Conservation (phyloP, 1,140 invertebrate species). For the Sitodiplosis mosellana region DNA sequence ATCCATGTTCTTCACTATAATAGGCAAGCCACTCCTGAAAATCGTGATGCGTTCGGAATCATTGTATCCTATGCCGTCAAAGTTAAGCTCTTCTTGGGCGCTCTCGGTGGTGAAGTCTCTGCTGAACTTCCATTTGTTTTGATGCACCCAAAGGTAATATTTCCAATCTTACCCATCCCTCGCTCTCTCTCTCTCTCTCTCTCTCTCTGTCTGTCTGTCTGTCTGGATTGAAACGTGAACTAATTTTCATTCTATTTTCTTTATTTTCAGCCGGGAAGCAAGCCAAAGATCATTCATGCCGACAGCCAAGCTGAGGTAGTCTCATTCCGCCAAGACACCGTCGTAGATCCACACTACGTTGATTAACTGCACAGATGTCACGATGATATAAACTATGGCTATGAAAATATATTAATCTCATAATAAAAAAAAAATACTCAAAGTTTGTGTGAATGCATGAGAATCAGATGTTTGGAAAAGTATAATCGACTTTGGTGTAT, state of each 20-base stretch:
- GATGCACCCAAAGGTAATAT: constrained; percentile 76
- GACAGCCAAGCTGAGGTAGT: constrained; percentile 44
- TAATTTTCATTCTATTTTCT: no score
- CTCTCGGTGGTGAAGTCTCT: constrained; percentile 78
- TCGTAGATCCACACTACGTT: constrained; percentile 33
- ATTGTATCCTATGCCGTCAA: constrained; percentile 82
- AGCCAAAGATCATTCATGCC: constrained; percentile 33
- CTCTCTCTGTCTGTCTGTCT: no score
- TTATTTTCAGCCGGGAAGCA: constrained; percentile 29
- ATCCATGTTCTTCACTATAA: neutral
- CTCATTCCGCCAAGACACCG: constrained; percentile 40
- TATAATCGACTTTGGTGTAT: no score
- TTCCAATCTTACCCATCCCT: no score
- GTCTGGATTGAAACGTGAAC: no score
- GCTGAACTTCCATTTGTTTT: constrained; percentile 94
- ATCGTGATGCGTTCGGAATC: constrained; percentile 69
- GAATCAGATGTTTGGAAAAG: no score
- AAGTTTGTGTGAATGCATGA: no score
- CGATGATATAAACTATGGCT: no score
- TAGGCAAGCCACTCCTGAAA: neutral
- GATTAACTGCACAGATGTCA: constrained; percentile 8
- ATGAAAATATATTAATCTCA: no score
- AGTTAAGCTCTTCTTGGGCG: constrained; percentile 88
- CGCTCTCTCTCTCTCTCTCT: no score
- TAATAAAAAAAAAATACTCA: no score